Evolutionary conservation across 2,113 vertebrate species (phyloP).

Genomic region (Epinephelus fuscoguttatus): DNA sequence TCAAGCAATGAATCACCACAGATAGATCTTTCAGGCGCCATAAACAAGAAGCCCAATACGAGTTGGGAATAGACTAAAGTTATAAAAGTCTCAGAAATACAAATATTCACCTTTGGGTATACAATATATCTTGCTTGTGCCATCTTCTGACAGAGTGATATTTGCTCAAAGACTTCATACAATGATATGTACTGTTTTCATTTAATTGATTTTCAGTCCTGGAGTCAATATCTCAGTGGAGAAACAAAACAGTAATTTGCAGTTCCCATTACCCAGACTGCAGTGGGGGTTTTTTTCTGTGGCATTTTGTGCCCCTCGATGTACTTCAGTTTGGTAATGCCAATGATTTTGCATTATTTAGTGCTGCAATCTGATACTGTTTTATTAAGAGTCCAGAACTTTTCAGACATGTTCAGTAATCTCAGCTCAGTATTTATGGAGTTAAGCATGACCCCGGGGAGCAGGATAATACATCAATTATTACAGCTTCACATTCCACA

Average conservation of each 20-base stretch:
- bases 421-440: conserved; percentile 1
- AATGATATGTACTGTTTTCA: conserved; percentile 58
- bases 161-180: conserved; percentile 60
- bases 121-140: conserved; percentile 51
- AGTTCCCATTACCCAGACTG: conserved; percentile 39
- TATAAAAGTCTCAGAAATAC: conserved; percentile 74
- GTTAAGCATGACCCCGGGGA: neutral
- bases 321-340: conserved; percentile 25
- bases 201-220: conserved; percentile 64
- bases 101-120: conserved; percentile 76
- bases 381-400: conserved; percentile 21
- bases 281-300: conserved; percentile 24
- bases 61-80: conserved; percentile 68
- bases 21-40: conserved; percentile 73
- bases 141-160: conserved; percentile 61
- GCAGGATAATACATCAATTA: neutral
- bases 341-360: conserved; percentile 43
- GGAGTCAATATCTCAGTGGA: conserved; percentile 58
- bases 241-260: conserved; percentile 64
- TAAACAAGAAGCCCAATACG: conserved; percentile 74
- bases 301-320: conserved; percentile 25
- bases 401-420: neutral
- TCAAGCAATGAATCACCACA: conserved; percentile 75
- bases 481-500: neutral
- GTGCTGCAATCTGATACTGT: conserved; percentile 7